phyloP scores from a whole-genome alignment of 2,113 vertebrate species.

The Peromyscus maniculatus region DNA sequence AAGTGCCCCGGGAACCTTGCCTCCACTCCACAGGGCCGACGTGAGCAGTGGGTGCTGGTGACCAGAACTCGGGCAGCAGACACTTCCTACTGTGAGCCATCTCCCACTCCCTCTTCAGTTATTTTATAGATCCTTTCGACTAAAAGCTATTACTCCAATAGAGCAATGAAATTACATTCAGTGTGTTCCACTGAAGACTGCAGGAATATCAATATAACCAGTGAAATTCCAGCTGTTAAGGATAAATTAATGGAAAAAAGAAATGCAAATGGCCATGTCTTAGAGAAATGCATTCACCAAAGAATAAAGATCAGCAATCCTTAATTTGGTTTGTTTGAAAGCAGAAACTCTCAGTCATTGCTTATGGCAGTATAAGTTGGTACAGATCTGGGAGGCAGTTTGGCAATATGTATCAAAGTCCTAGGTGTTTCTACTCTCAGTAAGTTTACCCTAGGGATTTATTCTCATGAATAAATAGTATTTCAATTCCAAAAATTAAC shows the following conservation, averaged over 20 bases:
- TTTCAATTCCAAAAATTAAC: not conserved
- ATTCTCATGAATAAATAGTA: not conserved
- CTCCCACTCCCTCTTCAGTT: not conserved
- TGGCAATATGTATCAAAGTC: not conserved
- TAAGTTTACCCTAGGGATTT: not conserved
- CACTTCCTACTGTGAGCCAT: not conserved
- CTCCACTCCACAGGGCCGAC: not conserved
- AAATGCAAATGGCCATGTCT: not conserved
- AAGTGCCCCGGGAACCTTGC: not conserved
- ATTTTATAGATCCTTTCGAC: not conserved
- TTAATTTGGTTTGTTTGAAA: not conserved
- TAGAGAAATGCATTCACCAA: not conserved
- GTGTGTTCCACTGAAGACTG: not conserved
- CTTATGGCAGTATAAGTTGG: not conserved
- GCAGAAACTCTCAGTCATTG: not conserved
- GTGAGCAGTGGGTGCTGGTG: not conserved
- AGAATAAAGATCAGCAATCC: not conserved
- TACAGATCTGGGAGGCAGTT: not conserved
- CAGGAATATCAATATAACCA: not conserved
- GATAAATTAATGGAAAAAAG: not conserved
- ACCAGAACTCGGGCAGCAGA: not conserved
- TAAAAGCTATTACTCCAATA: not conserved
- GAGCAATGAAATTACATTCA: not conserved
- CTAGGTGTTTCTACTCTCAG: not conserved
- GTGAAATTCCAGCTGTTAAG: not conserved